phyloP scores from a whole-genome alignment of 2,797 vertebrate genomes.

The Danionella dracula region DNA sequence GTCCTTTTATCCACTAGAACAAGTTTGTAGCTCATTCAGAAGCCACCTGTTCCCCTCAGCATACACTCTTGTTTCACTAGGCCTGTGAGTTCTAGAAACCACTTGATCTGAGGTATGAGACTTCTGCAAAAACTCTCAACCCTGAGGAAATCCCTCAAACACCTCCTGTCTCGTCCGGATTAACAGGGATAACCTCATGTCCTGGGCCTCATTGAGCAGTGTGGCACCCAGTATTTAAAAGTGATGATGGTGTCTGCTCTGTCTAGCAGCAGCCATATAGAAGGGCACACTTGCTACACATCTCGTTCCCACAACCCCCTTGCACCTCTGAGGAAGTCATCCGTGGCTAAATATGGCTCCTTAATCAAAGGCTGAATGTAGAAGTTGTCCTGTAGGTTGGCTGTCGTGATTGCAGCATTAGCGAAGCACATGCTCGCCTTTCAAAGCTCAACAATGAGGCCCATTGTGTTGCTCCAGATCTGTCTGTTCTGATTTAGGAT shows the following conservation, averaged over 20 bases:
- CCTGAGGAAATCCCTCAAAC: not conserved
- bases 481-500: conserved; percentile 71
- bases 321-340: conserved; percentile 79
- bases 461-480: conserved; percentile 69
- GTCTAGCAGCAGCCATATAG: conserved; percentile 35
- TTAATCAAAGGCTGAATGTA: conserved; percentile 82
- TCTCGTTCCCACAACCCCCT: conserved; percentile 75
- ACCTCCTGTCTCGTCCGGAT: not conserved
- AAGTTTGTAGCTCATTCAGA: not conserved
- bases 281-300: conserved; percentile 58
- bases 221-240: conserved; percentile 40
- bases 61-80: not conserved
- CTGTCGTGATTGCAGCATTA: conserved; percentile 70
- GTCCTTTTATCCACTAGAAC: not conserved
- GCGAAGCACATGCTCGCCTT: conserved; percentile 78
- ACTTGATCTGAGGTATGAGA: conserved; percentile 2
- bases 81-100: not conserved
- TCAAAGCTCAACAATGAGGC: conserved; percentile 72
- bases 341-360: conserved; percentile 81
- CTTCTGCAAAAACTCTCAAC: not conserved
- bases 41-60: not conserved
- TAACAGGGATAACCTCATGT: conserved; percentile 6
- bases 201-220: not conserved
- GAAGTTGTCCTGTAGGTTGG: conserved; percentile 76
- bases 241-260: conserved; percentile 42